Conservation (phyloP, 2,797 vertebrate species). For the Danio choprae region DNA sequence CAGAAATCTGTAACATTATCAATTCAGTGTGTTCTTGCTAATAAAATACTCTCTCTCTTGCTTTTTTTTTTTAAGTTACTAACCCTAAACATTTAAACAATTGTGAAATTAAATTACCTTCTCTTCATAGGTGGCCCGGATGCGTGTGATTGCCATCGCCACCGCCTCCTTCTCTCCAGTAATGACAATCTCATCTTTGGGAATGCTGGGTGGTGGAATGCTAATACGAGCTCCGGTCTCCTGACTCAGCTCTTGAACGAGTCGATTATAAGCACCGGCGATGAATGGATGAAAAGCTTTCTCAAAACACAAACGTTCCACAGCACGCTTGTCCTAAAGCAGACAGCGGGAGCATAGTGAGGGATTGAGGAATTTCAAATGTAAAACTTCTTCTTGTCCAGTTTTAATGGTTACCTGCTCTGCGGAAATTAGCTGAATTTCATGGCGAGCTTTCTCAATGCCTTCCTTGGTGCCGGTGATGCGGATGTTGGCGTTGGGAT, state of each 20-base stretch:
- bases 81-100: not conserved
- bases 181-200: conserved; percentile 83
- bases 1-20: not conserved
- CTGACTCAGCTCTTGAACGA: conserved; percentile 81
- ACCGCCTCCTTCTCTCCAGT: conserved; percentile 82
- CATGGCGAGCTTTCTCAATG: conserved; percentile 82
- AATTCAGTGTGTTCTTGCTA: not conserved
- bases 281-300: conserved; percentile 83
- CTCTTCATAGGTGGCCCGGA: conserved; percentile 81
- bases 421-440: conserved; percentile 82
- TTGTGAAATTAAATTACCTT: conserved; percentile 69
- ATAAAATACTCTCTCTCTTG: not conserved
- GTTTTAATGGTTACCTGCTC: conserved; percentile 75
- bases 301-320: conserved; percentile 80
- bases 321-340: conserved; percentile 80
- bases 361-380: not conserved
- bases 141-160: conserved; percentile 74
- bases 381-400: not conserved
- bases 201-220: conserved; percentile 79
- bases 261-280: conserved; percentile 77
- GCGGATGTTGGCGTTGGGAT: conserved; percentile 79
- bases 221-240: conserved; percentile 81
- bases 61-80: no score
- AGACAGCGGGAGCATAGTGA: not conserved
- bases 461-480: conserved; percentile 83